Evolutionary conservation across 2,888 invertebrate genomes (phyloP).

Genomic region (Heliconius erato): DNA sequence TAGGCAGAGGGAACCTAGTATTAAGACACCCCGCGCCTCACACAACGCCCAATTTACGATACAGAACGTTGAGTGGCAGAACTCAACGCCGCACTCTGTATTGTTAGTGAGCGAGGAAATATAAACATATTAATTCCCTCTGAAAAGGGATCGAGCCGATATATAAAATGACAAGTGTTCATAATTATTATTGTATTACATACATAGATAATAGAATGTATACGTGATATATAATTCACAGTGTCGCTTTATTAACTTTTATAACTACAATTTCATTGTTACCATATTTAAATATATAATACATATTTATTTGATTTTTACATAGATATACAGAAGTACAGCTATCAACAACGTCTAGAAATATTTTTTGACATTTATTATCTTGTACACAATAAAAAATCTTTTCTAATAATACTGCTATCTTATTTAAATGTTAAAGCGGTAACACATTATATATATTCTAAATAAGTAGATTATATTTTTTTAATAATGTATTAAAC

Average conservation of each 20-base stretch:
- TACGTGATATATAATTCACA: slow-evolving; percentile 4
- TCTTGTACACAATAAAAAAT: not conserved
- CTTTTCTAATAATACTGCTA: slow-evolving; percentile 1
- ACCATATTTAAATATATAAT: not conserved
- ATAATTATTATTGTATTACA: too few relatives aligned
- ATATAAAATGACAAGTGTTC: not conserved
- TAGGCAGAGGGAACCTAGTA: too few relatives aligned
- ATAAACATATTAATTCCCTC: not conserved
- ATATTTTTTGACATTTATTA: not conserved
- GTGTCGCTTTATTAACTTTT: not conserved
- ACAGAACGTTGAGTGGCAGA: not conserved
- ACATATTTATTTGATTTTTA: not conserved
- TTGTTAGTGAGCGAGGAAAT: not conserved
- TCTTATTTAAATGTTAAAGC: not conserved
- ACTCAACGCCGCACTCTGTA: not conserved
- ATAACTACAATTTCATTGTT: not conserved
- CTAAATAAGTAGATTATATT: too few relatives aligned
- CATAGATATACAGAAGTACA: not conserved
- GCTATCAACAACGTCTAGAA: not conserved
- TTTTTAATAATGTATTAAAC: not conserved
- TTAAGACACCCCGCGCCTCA: too few relatives aligned
- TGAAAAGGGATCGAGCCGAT: not conserved
- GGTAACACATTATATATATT: not conserved
- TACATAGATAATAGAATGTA: not conserved
- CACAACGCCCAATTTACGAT: too few relatives aligned